Base-by-base conservation (phyloP, 2,797 vertebrate genomes). In the Siniperca undulata region DNA sequence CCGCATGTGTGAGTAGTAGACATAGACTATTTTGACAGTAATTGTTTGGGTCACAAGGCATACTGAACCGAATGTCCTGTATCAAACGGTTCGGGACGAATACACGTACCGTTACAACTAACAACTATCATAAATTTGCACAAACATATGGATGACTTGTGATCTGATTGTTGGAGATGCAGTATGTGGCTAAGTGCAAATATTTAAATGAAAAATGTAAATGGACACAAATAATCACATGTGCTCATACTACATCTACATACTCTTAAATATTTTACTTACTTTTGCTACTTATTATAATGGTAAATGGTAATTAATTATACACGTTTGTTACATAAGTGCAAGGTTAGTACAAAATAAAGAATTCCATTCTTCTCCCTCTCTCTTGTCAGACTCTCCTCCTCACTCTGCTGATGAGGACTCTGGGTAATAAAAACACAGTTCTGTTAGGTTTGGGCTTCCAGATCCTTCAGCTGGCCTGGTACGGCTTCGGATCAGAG, bases 371-470 rank as follows among this genome's bases (percentile, higher is more conserved):
- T 11, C 3, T 17, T 30, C 24, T 53, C 10, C 30, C 30, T 60
- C 11, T 64, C 13, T 60, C 8, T 70, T 40, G 48, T 67, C 94
- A 99, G 98, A 99, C 98, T 2, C 91, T 97, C 40, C 95, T 98
- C 84, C 97, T 99, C 44, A 96, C 97, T 67, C 91, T 97, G 77
- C 93, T 98, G 89, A 99, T 99, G 98, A 96, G 95, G 81, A 97
- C 96, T 16, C 94, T 99, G 84, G 98, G 98, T n/a, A 98, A 97
- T 86, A 99, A 98, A 93, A 99, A 98, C 84, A 98, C 98, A 0
- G 97, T 99, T 81, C 96, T 99, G 22, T 92, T 99, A 91, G 98
- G 98, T 61, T 93, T 99, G 82, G 97, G 97, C 53, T 99, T 98
- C 94, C 98, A 99, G 60, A 96, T 97, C 74, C 91, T 98, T 74